Conservation (phyloP, 2,797 vertebrate genomes). For the Podarcis lilfordi region DNA sequence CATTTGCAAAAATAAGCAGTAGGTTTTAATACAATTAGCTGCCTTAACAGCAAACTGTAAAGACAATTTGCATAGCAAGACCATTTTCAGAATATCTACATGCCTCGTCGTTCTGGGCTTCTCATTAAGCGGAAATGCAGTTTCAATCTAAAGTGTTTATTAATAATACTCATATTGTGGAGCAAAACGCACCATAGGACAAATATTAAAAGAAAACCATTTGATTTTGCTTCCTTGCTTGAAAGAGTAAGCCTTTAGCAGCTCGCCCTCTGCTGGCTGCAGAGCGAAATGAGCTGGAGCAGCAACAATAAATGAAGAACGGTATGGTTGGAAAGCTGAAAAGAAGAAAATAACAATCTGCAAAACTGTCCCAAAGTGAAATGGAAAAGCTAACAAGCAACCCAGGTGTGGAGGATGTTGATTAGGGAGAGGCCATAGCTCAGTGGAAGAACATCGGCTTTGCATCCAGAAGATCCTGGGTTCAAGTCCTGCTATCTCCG, state of each 20-base stretch:
- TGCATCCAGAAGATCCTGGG: too few relatives aligned
- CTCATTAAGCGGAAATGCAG: background rate
- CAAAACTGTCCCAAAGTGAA: slow-evolving; percentile 36
- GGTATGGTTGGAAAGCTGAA: background rate
- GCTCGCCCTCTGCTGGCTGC: slow-evolving; percentile 65
- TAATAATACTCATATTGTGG: background rate
- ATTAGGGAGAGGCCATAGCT: too few relatives aligned
- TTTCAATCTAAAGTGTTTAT: background rate
- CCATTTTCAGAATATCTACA: background rate
- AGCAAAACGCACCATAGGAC: background rate
- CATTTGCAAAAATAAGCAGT: background rate
- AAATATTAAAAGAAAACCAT: background rate
- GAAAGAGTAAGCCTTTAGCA: slow-evolving; percentile 48
- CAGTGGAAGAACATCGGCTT: too few relatives aligned
- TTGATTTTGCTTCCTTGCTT: background rate
- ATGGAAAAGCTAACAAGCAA: slow-evolving; percentile 30
- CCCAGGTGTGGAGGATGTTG: background rate
- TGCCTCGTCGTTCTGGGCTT: background rate
- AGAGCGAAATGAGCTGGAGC: slow-evolving; percentile 15
- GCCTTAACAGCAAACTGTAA: slow-evolving; percentile 33
- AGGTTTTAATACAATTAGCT: slow-evolving; percentile 37
- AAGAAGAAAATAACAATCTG: slow-evolving; percentile 23
- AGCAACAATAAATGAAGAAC: background rate
- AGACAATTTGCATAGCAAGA: slow-evolving; percentile 15
- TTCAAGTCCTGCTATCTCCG: too few relatives aligned